A percentile compares a stretch with the other conserved stretches of the same genome.
Evolutionary conservation across 2,888 invertebrate species (phyloP).

Genomic region (Plusia festucae): DNA sequence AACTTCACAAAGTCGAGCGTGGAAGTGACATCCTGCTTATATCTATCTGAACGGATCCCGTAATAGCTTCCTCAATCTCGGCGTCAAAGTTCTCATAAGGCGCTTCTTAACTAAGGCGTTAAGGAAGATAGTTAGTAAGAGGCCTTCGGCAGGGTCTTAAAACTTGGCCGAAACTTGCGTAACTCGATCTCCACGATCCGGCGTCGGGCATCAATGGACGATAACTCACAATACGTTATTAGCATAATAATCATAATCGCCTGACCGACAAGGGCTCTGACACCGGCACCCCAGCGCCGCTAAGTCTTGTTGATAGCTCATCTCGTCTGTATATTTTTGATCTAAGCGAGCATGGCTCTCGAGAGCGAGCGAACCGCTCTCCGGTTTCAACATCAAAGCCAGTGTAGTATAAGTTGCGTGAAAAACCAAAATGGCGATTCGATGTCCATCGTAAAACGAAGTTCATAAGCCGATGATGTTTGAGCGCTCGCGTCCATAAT

Average conservation of each 20-base stretch:
- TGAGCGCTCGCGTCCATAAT: slow-evolving; percentile 77
- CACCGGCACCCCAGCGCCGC: slow-evolving; percentile 29
- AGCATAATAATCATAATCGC: slow-evolving; percentile 80
- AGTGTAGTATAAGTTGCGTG: slow-evolving; percentile 56
- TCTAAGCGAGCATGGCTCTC: slow-evolving; percentile 32
- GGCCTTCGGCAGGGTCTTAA: slow-evolving; percentile 87
- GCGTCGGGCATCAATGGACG: slow-evolving; percentile 77
- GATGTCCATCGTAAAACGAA: slow-evolving; percentile 78
- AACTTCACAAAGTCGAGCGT: slow-evolving; percentile 86
- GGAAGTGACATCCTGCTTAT: slow-evolving; percentile 88
- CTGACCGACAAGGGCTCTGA: slow-evolving; percentile 56
- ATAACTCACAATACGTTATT: slow-evolving; percentile 85
- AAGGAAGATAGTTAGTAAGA: slow-evolving; percentile 88
- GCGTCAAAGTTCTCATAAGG: slow-evolving; percentile 89
- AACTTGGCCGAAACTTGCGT: slow-evolving; percentile 86
- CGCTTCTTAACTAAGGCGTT: slow-evolving; percentile 89
- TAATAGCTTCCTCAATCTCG: slow-evolving; percentile 89
- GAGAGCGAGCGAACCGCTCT: slow-evolving; percentile 30
- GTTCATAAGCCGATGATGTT: slow-evolving; percentile 82
- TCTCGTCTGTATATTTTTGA: slow-evolving; percentile 33
- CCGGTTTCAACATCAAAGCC: slow-evolving; percentile 48
- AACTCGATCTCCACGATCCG: slow-evolving; percentile 84
- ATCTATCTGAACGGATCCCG: slow-evolving; percentile 87
- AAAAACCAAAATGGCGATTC: slow-evolving; percentile 70
- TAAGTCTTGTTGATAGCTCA: slow-evolving; percentile 35